Conservation (phyloP, 2,113 vertebrate species). For the Sander vitreus region DNA sequence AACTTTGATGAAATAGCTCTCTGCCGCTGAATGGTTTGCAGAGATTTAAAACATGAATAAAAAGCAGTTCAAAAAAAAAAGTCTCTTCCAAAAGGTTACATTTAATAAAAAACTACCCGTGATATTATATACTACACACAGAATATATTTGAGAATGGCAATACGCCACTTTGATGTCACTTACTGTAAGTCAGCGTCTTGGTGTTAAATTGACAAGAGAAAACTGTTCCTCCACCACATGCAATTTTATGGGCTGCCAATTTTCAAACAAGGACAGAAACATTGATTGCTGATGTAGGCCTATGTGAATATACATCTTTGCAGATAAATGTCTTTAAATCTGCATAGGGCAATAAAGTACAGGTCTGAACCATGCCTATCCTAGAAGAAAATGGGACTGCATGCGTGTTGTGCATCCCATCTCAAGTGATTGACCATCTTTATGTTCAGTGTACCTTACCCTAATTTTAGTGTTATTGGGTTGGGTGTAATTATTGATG, state of each 20-base stretch:
- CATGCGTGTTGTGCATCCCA: not conserved
- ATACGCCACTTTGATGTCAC: not conserved
- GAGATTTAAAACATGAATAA: not conserved
- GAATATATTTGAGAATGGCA: not conserved
- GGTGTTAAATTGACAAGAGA: too few species aligned
- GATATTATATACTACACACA: too few species aligned
- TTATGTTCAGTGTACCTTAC: not conserved
- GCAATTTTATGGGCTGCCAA: too few species aligned
- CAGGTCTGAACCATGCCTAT: not conserved
- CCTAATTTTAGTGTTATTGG: not conserved
- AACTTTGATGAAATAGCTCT: too few species aligned
- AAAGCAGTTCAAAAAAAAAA: too few species aligned
- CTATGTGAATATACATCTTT: not conserved
- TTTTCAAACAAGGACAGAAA: not conserved
- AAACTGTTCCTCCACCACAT: too few species aligned
- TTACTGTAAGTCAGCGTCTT: not conserved
- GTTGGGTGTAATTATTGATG: not conserved
- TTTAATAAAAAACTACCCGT: too few species aligned
- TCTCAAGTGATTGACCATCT: not conserved
- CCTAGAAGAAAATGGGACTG: too few species aligned
- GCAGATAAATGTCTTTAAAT: not conserved
- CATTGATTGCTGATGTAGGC: not conserved
- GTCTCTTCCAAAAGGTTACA: too few species aligned
- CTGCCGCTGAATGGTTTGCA: not conserved
- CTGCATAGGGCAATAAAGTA: not conserved